Base-by-base conservation (phyloP, 2,113 vertebrate genomes). In the Lynx canadensis region DNA sequence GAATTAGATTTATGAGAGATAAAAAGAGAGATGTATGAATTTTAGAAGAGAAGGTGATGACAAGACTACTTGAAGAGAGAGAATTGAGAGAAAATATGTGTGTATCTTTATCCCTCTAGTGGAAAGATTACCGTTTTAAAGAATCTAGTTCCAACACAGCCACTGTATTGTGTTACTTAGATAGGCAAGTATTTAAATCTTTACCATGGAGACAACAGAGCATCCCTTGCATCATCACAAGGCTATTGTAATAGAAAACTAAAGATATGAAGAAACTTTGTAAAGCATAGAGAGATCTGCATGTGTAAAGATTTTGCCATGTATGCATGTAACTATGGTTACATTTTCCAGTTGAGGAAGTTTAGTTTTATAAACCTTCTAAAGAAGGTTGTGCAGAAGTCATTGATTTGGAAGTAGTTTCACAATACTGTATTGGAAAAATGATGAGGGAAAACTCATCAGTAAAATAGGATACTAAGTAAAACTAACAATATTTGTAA, bases 401-500 rank as follows among this genome's bases (percentile, higher is more conserved):
- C 18, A 63, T n/a, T 94, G 86, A 57, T 8, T 95, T 86, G 92
- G 57, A 89, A 19, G 3, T 85, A n/a, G 3, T 89, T 97, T 96
- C 48, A 57, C 84, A 85, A 74, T 91, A 66, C 16, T 89, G 0
- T 60, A 63, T 69, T 65, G 23, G 81, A 83, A 96, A 97, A 73
- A 33, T 94, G 19, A 50, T 88, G 50, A 93, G 45, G 57, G 33
- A n/a, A 81, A 90, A 87, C 9, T 95, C 27, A 36, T 21, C 27
- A 74, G 60, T 93, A 71, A 93, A 69, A 79, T 73, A 74, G 13
- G 19, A 52, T 82, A 21, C 38, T 38, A 68, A 94, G 36, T 74
- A 65, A 95, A 97, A 87, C 25, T 52, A 66, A 65, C 9, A 65
- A 52, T 86, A 78, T 80, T 97, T 92, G 12, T 95, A 95, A 90